Evolutionary conservation across 2,797 vertebrate species (phyloP), one percentile per base, ranked within the genome.

Genomic region (Neomorphus geoffroyi): DNA sequence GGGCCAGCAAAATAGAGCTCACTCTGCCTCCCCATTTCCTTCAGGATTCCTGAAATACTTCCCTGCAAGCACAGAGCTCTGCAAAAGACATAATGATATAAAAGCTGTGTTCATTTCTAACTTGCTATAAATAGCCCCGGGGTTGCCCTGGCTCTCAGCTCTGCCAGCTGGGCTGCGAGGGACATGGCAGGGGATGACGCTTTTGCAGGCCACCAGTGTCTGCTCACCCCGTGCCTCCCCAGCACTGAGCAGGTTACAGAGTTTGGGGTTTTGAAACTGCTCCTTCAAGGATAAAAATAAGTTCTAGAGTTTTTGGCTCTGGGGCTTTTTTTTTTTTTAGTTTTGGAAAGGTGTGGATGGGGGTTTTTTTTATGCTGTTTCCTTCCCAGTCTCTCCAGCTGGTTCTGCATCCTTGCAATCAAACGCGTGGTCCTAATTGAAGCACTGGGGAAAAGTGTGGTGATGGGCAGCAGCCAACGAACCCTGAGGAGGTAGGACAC

Each of bases 31-130:
- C 46, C 39, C 1, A 1, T 24, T 86, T 80, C 72, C 88, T 78
- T 54, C 82, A 64, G 79, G 57, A 80, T 91, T 84, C 75, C 85
- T 80, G 85, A 86, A 86, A 88, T 94, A 80, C 23, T 93, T 94
- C 72, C 56, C 69, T 43, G 35, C 18, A 48, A 64, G 64, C 87
- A 35, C 39, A 87, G 71, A 79, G 86, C 74, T 93, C 78, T 90
- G 94, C 64, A 67, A 51, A 85, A 92, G 69, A 13, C 57, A 18
- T 50, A 70, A 90, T 5, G 39, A 57, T 77, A 46, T 30, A 90
- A 91, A 91, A 69, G 0, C 19, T 18, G 21, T 32, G 86, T 62
- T 87, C 53, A 14, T 72, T 54, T 53, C 41, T 24, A 45, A 39
- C 71, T 74, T 13, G 43, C 84, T 80, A 80, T 83, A 78, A 90